Evolutionary conservation across 2,797 vertebrate species (phyloP).

Genomic region (Gallinago nigripennis): DNA sequence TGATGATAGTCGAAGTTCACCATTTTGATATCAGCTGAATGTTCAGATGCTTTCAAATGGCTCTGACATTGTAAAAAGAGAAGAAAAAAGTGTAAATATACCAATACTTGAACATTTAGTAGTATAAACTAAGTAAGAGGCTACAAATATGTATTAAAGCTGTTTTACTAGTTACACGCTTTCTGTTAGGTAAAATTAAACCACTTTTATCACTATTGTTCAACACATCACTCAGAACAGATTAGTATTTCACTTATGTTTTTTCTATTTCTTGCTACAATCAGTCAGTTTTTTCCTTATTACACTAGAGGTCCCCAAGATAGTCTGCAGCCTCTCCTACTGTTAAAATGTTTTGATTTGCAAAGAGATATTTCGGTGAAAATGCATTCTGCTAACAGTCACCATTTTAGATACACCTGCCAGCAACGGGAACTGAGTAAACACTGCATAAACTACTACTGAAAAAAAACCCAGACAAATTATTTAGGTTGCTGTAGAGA

Average conservation of each 20-base stretch:
- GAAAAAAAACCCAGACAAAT: neutral
- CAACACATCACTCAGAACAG: neutral
- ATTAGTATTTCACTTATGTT: fast-evolving
- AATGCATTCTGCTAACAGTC: neutral
- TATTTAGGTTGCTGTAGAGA: neutral
- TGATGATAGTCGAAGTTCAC: conserved; percentile 99
- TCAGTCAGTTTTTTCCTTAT: neutral
- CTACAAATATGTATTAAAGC: neutral
- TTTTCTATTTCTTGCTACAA: neutral
- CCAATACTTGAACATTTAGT: neutral
- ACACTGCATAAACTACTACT: neutral
- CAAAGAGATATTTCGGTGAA: neutral
- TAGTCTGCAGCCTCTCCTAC: neutral
- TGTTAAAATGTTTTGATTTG: neutral
- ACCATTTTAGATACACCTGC: neutral
- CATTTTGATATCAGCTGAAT: conserved; percentile 88
- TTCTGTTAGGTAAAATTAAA: neutral
- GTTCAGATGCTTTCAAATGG: conserved; percentile 96
- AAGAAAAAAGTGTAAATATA: neutral
- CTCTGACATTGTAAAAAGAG: conserved; percentile 78
- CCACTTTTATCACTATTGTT: neutral
- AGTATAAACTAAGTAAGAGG: neutral
- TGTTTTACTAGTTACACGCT: neutral
- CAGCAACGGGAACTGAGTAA: fast-evolving
- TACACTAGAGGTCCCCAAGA: neutral